Evolutionary conservation across 2,888 invertebrate genomes (phyloP).

Genomic region (Acrocera orbiculus): DNA sequence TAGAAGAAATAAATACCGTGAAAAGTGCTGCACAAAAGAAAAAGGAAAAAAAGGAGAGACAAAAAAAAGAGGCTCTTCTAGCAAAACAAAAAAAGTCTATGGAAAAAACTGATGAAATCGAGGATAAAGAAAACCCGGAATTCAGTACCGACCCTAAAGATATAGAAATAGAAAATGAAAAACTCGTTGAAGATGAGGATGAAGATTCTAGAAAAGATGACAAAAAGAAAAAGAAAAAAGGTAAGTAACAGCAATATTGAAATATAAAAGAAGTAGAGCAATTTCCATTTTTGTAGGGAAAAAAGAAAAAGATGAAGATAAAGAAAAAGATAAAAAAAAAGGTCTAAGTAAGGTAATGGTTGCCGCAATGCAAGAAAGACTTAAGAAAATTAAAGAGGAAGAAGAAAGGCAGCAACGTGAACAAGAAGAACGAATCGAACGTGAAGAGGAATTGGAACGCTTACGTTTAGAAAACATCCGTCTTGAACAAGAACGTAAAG

Average conservation of each 20-base stretch:
- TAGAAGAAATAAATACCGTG: constrained; percentile 37
- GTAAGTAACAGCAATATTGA: constrained; percentile 18
- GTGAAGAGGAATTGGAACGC: constrained; percentile 55
- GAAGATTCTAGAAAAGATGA: constrained; percentile 24
- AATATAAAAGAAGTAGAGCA: too few relatives aligned
- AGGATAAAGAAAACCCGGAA: constrained; percentile 11
- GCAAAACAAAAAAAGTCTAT: constrained; percentile 21
- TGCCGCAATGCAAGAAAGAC: constrained; percentile 80
- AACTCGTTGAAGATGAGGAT: constrained; percentile 15
- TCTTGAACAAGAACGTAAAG: constrained; percentile 74
- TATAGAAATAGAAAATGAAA: constrained; percentile 12
- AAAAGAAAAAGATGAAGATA: constrained; percentile 33
- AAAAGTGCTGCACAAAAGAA: constrained; percentile 78
- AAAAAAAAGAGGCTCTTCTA: constrained; percentile 48
- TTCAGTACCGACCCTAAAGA: too few relatives aligned
- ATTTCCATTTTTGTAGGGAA: constrained; percentile 26
- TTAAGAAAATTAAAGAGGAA: constrained; percentile 76
- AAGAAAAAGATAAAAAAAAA: constrained; percentile 39
- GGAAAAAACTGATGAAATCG: constrained; percentile 11
- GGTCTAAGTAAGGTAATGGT: constrained; percentile 74
- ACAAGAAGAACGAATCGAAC: constrained; percentile 62
- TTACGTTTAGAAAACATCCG: constrained; percentile 56
- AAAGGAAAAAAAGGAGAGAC: constrained; percentile 71
- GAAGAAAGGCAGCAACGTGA: constrained; percentile 55
- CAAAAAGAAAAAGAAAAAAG: constrained; percentile 21